A percentile compares a stretch with the other conserved stretches of the same genome.
Evolutionary conservation across 2,888 invertebrate species (phyloP).

Genomic region (Temnothorax unifasciatus): DNA sequence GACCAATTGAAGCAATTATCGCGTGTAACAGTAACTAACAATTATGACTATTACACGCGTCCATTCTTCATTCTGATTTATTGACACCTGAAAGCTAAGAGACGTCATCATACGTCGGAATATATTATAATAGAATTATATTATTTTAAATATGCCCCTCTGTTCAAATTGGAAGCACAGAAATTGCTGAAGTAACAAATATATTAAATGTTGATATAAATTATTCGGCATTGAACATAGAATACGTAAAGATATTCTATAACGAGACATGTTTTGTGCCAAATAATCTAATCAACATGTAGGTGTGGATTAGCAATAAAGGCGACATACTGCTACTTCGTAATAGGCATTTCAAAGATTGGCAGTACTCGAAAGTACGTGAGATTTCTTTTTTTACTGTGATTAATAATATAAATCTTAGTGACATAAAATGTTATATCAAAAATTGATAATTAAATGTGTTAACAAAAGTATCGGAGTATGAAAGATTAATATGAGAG

Average conservation of each 20-base stretch:
- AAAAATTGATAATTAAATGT: slow-evolving; percentile 12
- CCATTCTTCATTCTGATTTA: slow-evolving; percentile 55
- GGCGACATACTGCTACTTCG: slow-evolving; percentile 4
- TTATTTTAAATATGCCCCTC: slow-evolving; percentile 50
- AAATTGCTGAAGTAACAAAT: slow-evolving; percentile 52
- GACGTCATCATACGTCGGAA: slow-evolving; percentile 58
- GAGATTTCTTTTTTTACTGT: slow-evolving; percentile 21
- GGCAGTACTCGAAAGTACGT: slow-evolving; percentile 30
- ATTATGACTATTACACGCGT: slow-evolving; percentile 45
- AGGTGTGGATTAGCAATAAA: slow-evolving; percentile 22
- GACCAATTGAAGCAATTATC: slow-evolving; percentile 69
- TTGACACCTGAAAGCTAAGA: slow-evolving; percentile 65
- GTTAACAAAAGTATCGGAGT: background rate
- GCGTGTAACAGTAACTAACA: slow-evolving; percentile 63
- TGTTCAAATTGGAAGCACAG: slow-evolving; percentile 64
- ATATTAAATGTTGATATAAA: slow-evolving; percentile 59
- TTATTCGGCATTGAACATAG: slow-evolving; percentile 47
- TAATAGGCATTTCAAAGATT: slow-evolving; percentile 17
- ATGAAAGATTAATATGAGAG: slow-evolving; percentile 1
- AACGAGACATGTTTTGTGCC: background rate
- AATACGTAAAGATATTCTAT: slow-evolving; percentile 12
- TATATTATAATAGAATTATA: slow-evolving; percentile 41
- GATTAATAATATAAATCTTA: slow-evolving; percentile 40
- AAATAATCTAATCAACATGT: slow-evolving; percentile 17
- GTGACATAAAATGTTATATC: slow-evolving; percentile 14